A percentile compares a stretch with the other conserved stretches of the same genome.
Conservation (phyloP, 1,140 invertebrate genomes). For the Drosophila parvula region DNA sequence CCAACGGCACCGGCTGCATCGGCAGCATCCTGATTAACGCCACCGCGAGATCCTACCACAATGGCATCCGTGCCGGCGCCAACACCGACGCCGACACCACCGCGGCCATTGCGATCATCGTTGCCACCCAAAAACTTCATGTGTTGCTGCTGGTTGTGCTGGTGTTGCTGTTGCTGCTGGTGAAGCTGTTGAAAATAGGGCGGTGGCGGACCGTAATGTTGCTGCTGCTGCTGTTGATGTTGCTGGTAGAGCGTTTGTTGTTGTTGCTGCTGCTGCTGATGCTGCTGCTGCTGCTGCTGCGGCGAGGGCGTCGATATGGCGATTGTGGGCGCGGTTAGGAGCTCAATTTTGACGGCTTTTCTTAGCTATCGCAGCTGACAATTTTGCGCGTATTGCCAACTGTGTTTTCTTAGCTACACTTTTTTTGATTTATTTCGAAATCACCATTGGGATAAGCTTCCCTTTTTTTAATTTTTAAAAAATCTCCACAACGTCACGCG, state of each 20-base stretch:
- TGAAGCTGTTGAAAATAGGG: slow-evolving; percentile 54
- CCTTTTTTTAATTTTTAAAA: background rate
- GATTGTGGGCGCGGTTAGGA: slow-evolving; percentile 80
- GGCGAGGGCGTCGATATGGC: slow-evolving; percentile 76
- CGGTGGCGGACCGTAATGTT: slow-evolving; percentile 58
- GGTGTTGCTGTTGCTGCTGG: slow-evolving; percentile 38
- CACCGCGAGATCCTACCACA: slow-evolving; percentile 58
- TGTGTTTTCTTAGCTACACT: slow-evolving; percentile 2
- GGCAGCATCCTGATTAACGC: slow-evolving; percentile 63
- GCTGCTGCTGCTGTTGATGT: slow-evolving; percentile 45
- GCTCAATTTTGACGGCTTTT: slow-evolving; percentile 84
- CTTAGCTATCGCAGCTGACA: slow-evolving; percentile 64
- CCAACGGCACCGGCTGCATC: slow-evolving; percentile 72
- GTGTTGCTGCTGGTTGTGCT: slow-evolving; percentile 63
- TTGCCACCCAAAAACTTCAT: slow-evolving; percentile 84
- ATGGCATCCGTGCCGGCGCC: slow-evolving; percentile 63
- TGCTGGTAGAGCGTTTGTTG: slow-evolving; percentile 36
- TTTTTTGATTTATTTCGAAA: slow-evolving; percentile 10
- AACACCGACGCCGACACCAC: slow-evolving; percentile 72
- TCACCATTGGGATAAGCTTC: background rate
- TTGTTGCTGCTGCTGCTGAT: slow-evolving; percentile 27
- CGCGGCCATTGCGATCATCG: slow-evolving; percentile 82
- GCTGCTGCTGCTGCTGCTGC: slow-evolving; percentile 28
- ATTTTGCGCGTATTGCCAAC: slow-evolving; percentile 76
- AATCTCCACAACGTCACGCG: slow-evolving; percentile 26